These are phyloP conservation scores for Osedax fenrisi DNA, from an alignment of 2,888 invertebrate genomes.

Conservation along the genomic window DNA sequence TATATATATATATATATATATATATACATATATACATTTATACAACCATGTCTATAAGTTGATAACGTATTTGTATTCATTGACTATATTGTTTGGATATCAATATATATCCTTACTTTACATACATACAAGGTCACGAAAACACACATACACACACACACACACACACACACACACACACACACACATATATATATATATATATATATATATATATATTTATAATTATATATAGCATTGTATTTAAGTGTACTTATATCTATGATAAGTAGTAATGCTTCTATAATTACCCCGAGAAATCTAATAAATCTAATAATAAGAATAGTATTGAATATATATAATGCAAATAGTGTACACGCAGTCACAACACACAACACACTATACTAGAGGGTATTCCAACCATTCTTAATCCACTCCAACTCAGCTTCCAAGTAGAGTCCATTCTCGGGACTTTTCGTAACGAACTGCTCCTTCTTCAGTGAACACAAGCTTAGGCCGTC, in stretches of 20 bases:
- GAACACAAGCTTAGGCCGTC: constrained; percentile 54
- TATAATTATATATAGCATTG: neutral
- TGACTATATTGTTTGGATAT: too few species aligned
- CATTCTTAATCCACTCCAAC: constrained; percentile 79
- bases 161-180: too few species aligned
- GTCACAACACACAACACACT: neutral
- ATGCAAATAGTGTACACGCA: neutral
- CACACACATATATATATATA: neutral
- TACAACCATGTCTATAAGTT: neutral
- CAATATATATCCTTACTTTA: too few species aligned
- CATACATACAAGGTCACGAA: too few species aligned
- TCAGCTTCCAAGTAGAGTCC: constrained; percentile 69
- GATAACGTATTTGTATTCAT: too few species aligned
- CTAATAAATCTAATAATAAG: too few species aligned
- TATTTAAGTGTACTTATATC: neutral
- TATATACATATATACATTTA: neutral
- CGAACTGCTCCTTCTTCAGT: constrained; percentile 73
- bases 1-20: neutral
- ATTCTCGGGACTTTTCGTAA: constrained; percentile 42
- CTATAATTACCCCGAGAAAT: too few species aligned
- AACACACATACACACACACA: too few species aligned
- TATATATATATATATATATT: neutral
- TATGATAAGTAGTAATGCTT: neutral
- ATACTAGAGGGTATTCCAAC: constrained; percentile 35
- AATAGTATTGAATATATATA: too few species aligned